Base-by-base conservation (phyloP, 2,888 invertebrate genomes). In the Acronicta leporina region DNA sequence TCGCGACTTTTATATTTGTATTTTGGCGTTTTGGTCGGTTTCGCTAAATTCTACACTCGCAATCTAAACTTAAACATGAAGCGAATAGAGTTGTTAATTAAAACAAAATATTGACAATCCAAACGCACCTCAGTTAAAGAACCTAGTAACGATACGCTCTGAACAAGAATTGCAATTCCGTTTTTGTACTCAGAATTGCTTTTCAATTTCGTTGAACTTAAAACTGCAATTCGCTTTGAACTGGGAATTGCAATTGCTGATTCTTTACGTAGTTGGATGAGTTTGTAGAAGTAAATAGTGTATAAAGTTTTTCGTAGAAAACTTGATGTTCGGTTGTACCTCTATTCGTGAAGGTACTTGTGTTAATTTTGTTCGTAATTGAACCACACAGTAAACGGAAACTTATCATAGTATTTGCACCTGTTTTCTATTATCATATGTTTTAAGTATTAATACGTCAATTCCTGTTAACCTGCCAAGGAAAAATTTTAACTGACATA, bases 21-120 rank as follows among this genome's bases (percentile, higher is more conserved):
- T 50, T 20, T 15, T 13, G 5, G 46, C 16, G 16, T 44, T 46
- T 33, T 15, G 10, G 30, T 15, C 8, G 14, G 38, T 15, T 58
- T 62, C 59, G 8, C 45, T 0, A 59, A 62, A 38, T 50, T 57
- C 49, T 43, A 35, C 40, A 41, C 46, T 58, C 61, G 52, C 48
- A 41, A 40, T n/a, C 42, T 13, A 48, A 11, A 52, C 52, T 38
- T 43, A 63, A 63, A 70, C 56, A 66, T 64, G 56, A 48, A 61
- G 59, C n/a, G 51, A 62, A 56, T 42, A 11, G 20, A 67, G 55
- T 62, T 55, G 44, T 45, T 67, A 72, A 77, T 77, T 74, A 59
- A 68, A 71, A 60, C 62, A 68, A 74, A 74, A 77, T 68, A 77
- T 71, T 61, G 63, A 14, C 56, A 46, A 20, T 48, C 53, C 44